Evolutionary conservation across 2,888 invertebrate genomes (phyloP).

Genomic region (Labia minor): DNA sequence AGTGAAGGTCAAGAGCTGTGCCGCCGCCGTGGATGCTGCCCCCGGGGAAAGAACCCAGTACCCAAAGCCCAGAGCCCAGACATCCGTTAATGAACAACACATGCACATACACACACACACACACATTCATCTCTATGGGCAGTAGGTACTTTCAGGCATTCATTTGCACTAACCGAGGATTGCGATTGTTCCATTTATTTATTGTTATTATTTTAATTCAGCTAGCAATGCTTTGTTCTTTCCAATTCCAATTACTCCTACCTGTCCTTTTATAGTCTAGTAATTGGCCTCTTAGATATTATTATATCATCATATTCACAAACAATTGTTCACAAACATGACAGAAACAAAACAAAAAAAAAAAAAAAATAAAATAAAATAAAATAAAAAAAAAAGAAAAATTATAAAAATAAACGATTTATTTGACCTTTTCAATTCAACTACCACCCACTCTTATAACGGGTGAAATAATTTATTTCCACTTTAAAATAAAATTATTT

Average conservation of each 20-base stretch:
- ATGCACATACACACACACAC: neutral
- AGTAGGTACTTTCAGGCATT: neutral
- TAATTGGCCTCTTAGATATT: neutral
- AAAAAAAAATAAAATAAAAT: neutral
- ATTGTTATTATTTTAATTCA: neutral
- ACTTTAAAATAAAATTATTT: no score
- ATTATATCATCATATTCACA: slow-evolving; percentile 13
- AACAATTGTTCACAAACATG: neutral
- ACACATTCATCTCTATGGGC: neutral
- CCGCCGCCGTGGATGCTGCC: slow-evolving; percentile 4
- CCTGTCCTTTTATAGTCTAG: neutral
- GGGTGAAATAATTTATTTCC: neutral
- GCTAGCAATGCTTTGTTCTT: neutral
- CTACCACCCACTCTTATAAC: neutral
- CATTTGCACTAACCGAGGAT: neutral
- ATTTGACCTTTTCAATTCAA: neutral
- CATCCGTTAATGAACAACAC: neutral
- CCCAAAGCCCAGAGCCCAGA: slow-evolving; percentile 8
- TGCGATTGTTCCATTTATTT: slow-evolving; percentile 13
- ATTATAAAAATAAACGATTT: neutral
- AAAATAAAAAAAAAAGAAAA: neutral
- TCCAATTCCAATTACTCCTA: neutral
- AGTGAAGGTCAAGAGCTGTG: slow-evolving; percentile 4
- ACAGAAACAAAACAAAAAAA: neutral
- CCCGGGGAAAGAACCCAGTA: slow-evolving; percentile 8